Percentiles rank a stretch among this genome's conserved stretches.
Evolutionary conservation across 1,140 invertebrate genomes (phyloP).

Genomic region (Drosophila virilis): DNA sequence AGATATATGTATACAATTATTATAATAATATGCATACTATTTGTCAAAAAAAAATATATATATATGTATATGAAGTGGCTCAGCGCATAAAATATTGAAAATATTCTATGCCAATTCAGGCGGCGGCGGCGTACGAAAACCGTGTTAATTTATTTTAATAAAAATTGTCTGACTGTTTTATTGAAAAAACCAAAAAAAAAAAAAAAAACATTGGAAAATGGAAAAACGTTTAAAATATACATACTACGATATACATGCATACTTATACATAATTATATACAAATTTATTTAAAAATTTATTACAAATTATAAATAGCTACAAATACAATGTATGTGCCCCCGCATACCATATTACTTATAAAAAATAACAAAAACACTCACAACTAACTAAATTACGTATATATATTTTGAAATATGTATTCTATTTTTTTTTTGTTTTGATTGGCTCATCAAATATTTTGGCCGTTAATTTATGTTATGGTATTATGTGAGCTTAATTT

Average conservation of each 20-base stretch:
- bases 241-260: conserved; percentile 51
- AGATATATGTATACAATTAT: conserved; percentile 50
- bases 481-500: conserved; percentile 65
- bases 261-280: conserved; percentile 55
- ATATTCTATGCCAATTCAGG: conserved; percentile 65
- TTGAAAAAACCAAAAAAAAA: too few species aligned
- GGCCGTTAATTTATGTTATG: conserved; percentile 47
- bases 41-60: conserved; percentile 54
- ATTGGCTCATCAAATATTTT: conserved; percentile 55
- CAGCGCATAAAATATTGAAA: conserved; percentile 77
- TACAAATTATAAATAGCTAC: conserved; percentile 53
- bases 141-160: conserved; percentile 62
- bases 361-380: conserved; percentile 54
- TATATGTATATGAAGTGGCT: conserved; percentile 72
- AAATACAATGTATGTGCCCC: conserved; percentile 58
- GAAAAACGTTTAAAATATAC: conserved; percentile 55
- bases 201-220: conserved; percentile 29
- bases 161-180: conserved; percentile 79
- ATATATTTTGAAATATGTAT: conserved; percentile 48
- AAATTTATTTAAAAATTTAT: conserved; percentile 54
- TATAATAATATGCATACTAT: conserved; percentile 59
- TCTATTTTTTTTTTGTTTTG: conserved; percentile 24
- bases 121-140: conserved; percentile 7
- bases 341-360: conserved; percentile 51
- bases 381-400: conserved; percentile 49